Percentiles rank a stretch among this genome's conserved stretches.
Evolutionary conservation across 2,888 invertebrate genomes (phyloP).

Genomic region (Sesia apiformis): DNA sequence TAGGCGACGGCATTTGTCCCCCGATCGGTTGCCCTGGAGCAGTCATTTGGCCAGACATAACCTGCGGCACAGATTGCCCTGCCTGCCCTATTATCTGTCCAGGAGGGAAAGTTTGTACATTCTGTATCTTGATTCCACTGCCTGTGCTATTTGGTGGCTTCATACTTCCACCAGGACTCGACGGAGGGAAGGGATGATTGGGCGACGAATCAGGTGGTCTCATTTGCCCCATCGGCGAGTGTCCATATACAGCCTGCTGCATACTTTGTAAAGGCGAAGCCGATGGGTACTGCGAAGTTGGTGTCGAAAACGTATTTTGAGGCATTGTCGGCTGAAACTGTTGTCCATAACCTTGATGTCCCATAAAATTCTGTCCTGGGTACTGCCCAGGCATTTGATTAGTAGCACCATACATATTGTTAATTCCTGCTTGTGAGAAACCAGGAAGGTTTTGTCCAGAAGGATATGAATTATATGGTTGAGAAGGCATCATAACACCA

Average conservation of each 20-base stretch:
- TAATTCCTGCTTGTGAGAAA: constrained; percentile 31
- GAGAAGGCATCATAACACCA: constrained; percentile 62
- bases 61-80: constrained; percentile 19
- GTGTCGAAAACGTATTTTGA: constrained; percentile 42
- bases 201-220: constrained; percentile 35
- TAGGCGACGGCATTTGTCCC: constrained; percentile 41
- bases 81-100: constrained; percentile 32
- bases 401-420: constrained; percentile 52
- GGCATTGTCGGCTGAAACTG: constrained; percentile 39
- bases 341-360: constrained; percentile 42
- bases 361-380: constrained; percentile 41
- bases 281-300: constrained; percentile 40
- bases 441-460: constrained; percentile 50
- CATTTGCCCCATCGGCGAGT: constrained; percentile 32
- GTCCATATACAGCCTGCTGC: constrained; percentile 62
- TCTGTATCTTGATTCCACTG: constrained; percentile 51
- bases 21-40: constrained; percentile 29
- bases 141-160: constrained; percentile 27
- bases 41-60: constrained; percentile 10
- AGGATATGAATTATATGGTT: constrained; percentile 53
- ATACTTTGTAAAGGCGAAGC: constrained; percentile 58
- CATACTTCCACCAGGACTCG: constrained; percentile 47
- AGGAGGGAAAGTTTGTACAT: constrained; percentile 56
- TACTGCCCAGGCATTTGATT: constrained; percentile 53
- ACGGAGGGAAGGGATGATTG: constrained; percentile 34